Percentiles rank a stretch among this genome's conserved stretches.
Evolutionary conservation across 2,797 vertebrate species (phyloP).

Genomic region (Eidolon dupreanum): DNA sequence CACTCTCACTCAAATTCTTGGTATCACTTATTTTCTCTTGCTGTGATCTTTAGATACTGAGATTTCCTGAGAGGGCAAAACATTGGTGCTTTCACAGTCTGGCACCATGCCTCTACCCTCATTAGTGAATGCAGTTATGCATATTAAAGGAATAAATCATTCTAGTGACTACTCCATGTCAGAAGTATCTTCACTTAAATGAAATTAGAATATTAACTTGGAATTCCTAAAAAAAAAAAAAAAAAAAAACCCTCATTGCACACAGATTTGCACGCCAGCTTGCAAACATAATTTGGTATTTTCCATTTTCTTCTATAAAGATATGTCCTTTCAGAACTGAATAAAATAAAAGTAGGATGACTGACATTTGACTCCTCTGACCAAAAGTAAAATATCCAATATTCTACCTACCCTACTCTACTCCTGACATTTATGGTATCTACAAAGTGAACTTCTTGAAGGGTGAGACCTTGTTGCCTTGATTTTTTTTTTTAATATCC

Average conservation of each 20-base stretch:
- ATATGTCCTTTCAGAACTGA: neutral
- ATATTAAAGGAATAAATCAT: slow-evolving; percentile 79
- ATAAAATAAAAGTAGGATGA: neutral
- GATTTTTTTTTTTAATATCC: neutral
- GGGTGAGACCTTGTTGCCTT: neutral
- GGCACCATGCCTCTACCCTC: slow-evolving; percentile 66
- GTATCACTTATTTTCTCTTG: slow-evolving; percentile 40
- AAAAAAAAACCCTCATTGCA: neutral
- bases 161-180: slow-evolving; percentile 64
- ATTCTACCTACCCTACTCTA: neutral
- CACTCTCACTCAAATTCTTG: neutral
- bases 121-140: slow-evolving; percentile 63
- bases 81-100: slow-evolving; percentile 38
- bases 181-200: slow-evolving; percentile 68
- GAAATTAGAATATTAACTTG: slow-evolving; percentile 63
- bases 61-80: slow-evolving; percentile 58
- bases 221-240: neutral
- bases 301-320: neutral
- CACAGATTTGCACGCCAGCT: neutral
- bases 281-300: neutral
- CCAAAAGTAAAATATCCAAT: neutral
- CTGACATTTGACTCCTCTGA: neutral
- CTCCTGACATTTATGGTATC: neutral
- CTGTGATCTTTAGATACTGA: slow-evolving; percentile 49
- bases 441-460: neutral